phyloP scores from a whole-genome alignment of 2,113 vertebrate genomes.

The Microtus pennsylvanicus region DNA sequence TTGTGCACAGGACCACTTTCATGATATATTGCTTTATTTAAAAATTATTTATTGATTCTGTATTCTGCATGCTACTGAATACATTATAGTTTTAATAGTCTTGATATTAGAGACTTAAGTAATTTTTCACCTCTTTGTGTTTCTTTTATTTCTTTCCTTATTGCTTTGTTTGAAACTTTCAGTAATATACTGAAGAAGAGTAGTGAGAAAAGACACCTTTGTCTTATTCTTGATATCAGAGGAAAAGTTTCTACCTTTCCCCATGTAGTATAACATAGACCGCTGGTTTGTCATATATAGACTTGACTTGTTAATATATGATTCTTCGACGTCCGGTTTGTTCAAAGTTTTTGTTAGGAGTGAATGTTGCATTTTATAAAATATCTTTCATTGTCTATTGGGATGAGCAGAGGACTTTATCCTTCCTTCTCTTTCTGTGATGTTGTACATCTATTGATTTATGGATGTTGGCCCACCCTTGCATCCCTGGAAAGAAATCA shows the following conservation, averaged over 20 bases:
- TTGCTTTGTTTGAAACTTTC: neutral
- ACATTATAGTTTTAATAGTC: neutral
- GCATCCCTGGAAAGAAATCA: neutral
- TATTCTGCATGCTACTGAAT: neutral
- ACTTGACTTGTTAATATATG: neutral
- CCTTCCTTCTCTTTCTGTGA: neutral
- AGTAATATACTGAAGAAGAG: neutral
- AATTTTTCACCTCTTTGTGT: neutral
- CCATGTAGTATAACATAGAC: neutral
- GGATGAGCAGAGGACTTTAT: neutral
- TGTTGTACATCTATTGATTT: neutral
- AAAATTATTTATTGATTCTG: neutral
- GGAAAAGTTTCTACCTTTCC: neutral
- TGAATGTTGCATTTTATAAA: neutral
- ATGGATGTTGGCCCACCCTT: neutral
- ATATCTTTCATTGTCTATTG: neutral
- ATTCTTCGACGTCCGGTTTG: neutral
- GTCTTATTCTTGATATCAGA: neutral
- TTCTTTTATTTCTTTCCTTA: neutral
- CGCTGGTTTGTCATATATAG: neutral
- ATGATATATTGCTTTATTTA: neutral
- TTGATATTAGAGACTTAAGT: neutral
- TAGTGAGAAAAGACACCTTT: neutral
- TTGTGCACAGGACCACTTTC: neutral
- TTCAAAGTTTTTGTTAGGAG: neutral